Base-by-base conservation (phyloP, 2,113 vertebrate species). In the Ploceus nigricollis region DNA sequence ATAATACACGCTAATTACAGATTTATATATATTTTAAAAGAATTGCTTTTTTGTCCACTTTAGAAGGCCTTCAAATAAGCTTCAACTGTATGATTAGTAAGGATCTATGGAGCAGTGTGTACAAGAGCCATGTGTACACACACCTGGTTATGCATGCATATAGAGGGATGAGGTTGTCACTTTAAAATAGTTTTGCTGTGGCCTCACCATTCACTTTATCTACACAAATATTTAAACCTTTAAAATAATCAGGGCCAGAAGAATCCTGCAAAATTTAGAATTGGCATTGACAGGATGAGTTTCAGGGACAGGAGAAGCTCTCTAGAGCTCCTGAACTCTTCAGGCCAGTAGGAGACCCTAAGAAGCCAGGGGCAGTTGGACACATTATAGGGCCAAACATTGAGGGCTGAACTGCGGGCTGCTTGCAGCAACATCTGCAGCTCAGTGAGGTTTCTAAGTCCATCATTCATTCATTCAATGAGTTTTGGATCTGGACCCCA, bases 1-100 rank as follows among this genome's bases (percentile, higher is more conserved):
- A 76, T 94, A 90, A 92, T 89, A 33, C 48, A 28, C 17, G 2
- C 51, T 88, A 91, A 96, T 94, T 96, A 75, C 54, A 54, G 89
- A 76, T 80, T 94, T 79, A 80, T 91, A 73, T 69, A 44, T 54
- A 40, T 47, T 81, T 81, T 93, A 16, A 75, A 86, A 87, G 20
- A 96, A 93, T 93, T 96, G 37, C 40, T 93, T 63, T 96, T 84
- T 84, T 96, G 78, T 79, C 73, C n/a, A 39, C 35, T 68, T 87
- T 54, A 68, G 88, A 89, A 71, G 56, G 25, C 60, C 24, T 93
- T 91, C 77, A 84, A 65, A 50, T 71, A 92, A 78, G 22, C 23
- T 75, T 78, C 51, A 66, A 4, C 20, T 61, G 22, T 81, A 6
- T 63, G 69, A 10, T 71, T 87, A 37, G 14, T 75, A 51, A 81